phyloP scores from a whole-genome alignment of 2,888 invertebrate genomes.

The Parnassius mnemosyne region DNA sequence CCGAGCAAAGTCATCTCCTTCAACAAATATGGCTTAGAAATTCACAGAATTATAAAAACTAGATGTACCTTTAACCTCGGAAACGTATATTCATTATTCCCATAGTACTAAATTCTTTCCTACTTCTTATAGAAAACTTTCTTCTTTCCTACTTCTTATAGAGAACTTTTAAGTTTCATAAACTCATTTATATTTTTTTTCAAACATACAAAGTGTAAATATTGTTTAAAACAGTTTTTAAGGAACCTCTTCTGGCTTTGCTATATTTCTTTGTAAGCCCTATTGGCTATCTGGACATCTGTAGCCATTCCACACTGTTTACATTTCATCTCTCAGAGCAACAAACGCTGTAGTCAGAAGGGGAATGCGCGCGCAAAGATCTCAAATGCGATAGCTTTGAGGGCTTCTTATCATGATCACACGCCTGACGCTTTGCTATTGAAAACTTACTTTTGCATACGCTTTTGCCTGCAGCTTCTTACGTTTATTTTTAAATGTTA shows the following conservation, averaged over 20 bases:
- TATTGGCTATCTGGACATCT: conserved; percentile 80
- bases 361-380: conserved; percentile 69
- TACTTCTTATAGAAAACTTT: too few species aligned
- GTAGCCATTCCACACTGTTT: conserved; percentile 71
- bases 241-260: conserved; percentile 43
- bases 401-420: conserved; percentile 56
- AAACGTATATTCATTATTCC: not conserved
- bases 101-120: too few species aligned
- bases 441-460: conserved; percentile 41
- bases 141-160: too few species aligned
- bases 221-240: not conserved
- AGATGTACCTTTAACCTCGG: conserved; percentile 36
- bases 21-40: conserved; percentile 64
- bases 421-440: conserved; percentile 34
- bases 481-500: not conserved
- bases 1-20: conserved; percentile 72
- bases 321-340: conserved; percentile 76
- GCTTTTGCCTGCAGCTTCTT: conserved; percentile 28
- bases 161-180: too few species aligned
- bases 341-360: conserved; percentile 59
- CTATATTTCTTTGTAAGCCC: conserved; percentile 45
- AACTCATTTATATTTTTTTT: too few species aligned
- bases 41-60: conserved; percentile 43
- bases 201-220: not conserved
- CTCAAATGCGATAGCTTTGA: conserved; percentile 73